Percentiles rank a stretch among this genome's conserved stretches.
Conservation (phyloP, 23 tunicate genomes). For the Corella eumyota region DNA sequence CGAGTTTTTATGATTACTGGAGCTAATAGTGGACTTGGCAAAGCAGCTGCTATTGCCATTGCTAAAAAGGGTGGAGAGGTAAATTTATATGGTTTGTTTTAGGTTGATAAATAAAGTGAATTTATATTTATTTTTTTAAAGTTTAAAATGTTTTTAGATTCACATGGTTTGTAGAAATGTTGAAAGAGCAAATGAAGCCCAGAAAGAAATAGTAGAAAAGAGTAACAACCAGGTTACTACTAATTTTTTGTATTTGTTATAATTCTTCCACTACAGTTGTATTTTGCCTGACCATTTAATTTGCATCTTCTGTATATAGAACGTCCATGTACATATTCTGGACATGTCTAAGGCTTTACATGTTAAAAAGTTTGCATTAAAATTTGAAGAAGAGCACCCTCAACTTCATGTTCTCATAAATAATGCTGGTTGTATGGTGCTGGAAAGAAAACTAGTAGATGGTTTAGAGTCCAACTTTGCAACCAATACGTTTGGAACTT, state of each 20-base stretch:
- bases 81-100: no score
- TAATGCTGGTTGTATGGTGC: conserved; percentile 97
- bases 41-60: conserved; percentile 62
- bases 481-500: conserved; percentile 93
- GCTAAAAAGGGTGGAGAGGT: conserved; percentile 63
- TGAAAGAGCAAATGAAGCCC: conserved; percentile 68
- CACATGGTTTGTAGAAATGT: conserved; percentile 79
- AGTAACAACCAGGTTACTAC: conserved; percentile 34
- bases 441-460: conserved; percentile 16
- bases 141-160: no score
- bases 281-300: neutral
- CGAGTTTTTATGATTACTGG: conserved; percentile 69
- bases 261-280: neutral
- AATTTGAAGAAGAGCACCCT: conserved; percentile 22
- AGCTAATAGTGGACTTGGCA: conserved; percentile 85
- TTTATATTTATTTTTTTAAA: no score
- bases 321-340: conserved; percentile 65
- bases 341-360: conserved; percentile 54
- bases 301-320: conserved; percentile 23
- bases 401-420: conserved; percentile 59
- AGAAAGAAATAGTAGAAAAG: conserved; percentile 60
- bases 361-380: conserved; percentile 56
- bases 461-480: conserved; percentile 82
- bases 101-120: no score
- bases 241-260: neutral